Conservation (phyloP, 2,113 vertebrate genomes). For the Setophaga petechia region DNA sequence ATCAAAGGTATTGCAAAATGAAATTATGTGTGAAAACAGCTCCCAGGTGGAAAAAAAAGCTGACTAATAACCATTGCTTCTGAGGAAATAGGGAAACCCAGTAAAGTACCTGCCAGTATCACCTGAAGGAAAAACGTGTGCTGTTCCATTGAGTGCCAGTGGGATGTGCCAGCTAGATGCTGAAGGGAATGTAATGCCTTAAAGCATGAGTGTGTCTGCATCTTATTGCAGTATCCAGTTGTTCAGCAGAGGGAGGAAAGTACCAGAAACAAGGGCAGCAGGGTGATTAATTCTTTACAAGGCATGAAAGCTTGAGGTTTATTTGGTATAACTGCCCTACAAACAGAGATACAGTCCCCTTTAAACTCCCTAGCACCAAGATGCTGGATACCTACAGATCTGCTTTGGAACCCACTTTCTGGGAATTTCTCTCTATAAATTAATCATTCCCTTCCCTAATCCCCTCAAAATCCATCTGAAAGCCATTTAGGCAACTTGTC, state of each 20-base stretch:
- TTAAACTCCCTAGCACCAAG: background rate
- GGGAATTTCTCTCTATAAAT: background rate
- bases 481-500: conserved; percentile 10
- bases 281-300: background rate
- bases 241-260: background rate
- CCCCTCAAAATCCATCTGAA: conserved; percentile 1
- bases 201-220: background rate
- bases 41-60: background rate
- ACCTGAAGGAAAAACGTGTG: background rate
- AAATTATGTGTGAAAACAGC: background rate
- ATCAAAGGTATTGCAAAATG: background rate
- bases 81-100: background rate
- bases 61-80: background rate
- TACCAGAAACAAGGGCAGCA: background rate
- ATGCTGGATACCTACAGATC: background rate
- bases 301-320: background rate
- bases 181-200: background rate
- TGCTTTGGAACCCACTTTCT: background rate
- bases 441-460: background rate
- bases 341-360: background rate
- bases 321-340: background rate
- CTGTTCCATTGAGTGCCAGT: background rate
- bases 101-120: background rate
- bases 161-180: background rate
- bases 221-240: background rate